Evolutionary conservation across 2,797 vertebrate species (phyloP), one percentile per base, ranked within the genome.

Genomic region (Lacerta bilineata): DNA sequence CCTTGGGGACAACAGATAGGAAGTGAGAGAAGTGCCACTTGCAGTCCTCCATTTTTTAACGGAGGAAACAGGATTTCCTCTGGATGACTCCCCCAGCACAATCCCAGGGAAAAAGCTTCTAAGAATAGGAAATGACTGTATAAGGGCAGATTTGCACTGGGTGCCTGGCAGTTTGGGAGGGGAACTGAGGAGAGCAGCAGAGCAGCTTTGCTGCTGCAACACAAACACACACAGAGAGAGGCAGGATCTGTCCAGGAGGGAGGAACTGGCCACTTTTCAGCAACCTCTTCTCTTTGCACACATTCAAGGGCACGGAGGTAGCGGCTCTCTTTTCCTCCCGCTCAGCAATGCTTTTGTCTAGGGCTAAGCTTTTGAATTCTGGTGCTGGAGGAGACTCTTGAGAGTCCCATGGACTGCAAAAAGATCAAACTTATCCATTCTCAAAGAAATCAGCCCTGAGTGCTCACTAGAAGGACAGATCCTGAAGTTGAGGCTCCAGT

Each of bases 61-160:
- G 88, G 84, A 95, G 95, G 95, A 97, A 96, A 94, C 94, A 95
- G 95, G 93, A 95, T 95, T 96, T 95, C 95, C 95, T 95, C 93
- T 92, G 46, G 95, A 90, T 92, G 94, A 91, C 92, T 92, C 93
- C 91, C 92, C 71, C 87, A 95, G 93, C 93, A 95, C 93, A 94
- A 95, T 95, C 95, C 94, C 95, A 95, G 95, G 96, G 95, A 95
- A 95, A 95, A 94, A 43, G 95, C 94, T 95, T 95, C 96, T 95
- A 94, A 95, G 95, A 95, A 95, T 94, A 95, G 94, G 95, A 94
- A 96, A 95, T 96, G 13, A 88, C 96, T 96, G 96, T 96, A 96
- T 95, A 96, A 95, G 95, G 96, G 93, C 84, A 95, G 91, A 95
- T 89, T 90, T 93, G 92, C 94, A 91, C 86, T 90, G 91, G 95